Evolutionary conservation across 2,888 invertebrate genomes (phyloP), one percentile per base, ranked within the genome.

Genomic region (Dicranocentrus wangi): DNA sequence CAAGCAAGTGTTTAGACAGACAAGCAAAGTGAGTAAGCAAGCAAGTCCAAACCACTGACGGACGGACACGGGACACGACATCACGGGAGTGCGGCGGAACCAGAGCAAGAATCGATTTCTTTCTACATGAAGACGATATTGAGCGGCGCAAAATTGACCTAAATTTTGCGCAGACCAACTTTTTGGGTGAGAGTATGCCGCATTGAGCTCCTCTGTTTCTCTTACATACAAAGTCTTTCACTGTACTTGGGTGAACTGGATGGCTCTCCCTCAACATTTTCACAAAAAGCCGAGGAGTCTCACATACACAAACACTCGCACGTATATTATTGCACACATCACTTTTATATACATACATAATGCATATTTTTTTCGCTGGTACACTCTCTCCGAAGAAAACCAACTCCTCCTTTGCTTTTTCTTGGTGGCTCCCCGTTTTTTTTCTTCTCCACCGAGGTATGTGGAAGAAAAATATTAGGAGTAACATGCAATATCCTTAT

Each of bases 81-180:
- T 71, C 60, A 71, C 71, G 75, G 71, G 72, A 66, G 82, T 79
- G 79, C 81, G 81, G 72, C 82, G 77, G 77, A 75, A 55, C 69
- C 73, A 80, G 83, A 84, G 77, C 69, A 80, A 81, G 81, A 85
- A 86, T 86, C 86, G 86, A 86, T 86, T 85, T 85, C 85, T 86
- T 85, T 85, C 80, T 82, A 85, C 84, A 77, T 82, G 86, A 85
- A 84, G 77, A 81, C 82, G 83, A 82, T 86, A 86, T 86, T 86
- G 86, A 86, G 83, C 86, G 86, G 85, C 85, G 85, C 85, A 85
- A 84, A 84, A 83, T 85, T 85, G 85, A 85, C 84, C 83, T 70
- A 86, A 86, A 86, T 86, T 86, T 86, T 86, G 86, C 86, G 86
- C 86, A 85, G 85, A 84, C 85, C 81, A 77, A 81, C 66, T 72